Evolutionary conservation across 2,113 vertebrate species (phyloP), one percentile per base, ranked within the genome.

Genomic region (Beaufortia kweichowensis): DNA sequence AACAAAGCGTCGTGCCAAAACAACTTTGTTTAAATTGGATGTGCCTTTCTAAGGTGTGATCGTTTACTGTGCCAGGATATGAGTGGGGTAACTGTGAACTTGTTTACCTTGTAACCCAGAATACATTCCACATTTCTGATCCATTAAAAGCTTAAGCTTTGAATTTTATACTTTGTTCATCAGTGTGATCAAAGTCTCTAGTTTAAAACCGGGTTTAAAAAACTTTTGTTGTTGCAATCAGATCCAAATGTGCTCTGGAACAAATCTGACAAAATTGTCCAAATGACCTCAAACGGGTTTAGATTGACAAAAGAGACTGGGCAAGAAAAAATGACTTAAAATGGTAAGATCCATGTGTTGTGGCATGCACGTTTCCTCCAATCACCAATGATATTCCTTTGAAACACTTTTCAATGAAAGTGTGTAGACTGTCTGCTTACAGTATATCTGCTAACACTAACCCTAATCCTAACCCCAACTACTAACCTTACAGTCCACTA

Each of bases 121-220:
- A 41, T 57, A 75, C 56, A 69, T 56, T 76, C 43, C 75, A 69
- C 17, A 41, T 35, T 59, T 23, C 43, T 75, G 71, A 77, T 73
- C 21, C 59, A 35, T 14, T 24, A 75, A 70, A 66, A 46, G 65
- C 43, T 55, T 17, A 17, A 67, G 71, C 82, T 85, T 77, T 76
- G 83, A 85, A 84, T 39, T 80, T 85, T 71, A 80, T 39, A 39
- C 41, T 19, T 84, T 78, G 68, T 64, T 82, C 50, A 23, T 82
- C 17, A 76, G 76, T 60, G 35, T 63, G 73, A 75, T 81, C 77
- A 83, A 82, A 87, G 78, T 79, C 78, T 57, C 76, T 68, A 83
- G 79, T 83, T 77, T 72, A 83, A 87, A 87, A 84, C 77, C 81
- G 85, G 82, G 83, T 87, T 86, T 77, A 76, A 87, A n/a, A 80